Evolutionary conservation across 2,888 invertebrate species (phyloP).

Genomic region (Achlya flavicornis): DNA sequence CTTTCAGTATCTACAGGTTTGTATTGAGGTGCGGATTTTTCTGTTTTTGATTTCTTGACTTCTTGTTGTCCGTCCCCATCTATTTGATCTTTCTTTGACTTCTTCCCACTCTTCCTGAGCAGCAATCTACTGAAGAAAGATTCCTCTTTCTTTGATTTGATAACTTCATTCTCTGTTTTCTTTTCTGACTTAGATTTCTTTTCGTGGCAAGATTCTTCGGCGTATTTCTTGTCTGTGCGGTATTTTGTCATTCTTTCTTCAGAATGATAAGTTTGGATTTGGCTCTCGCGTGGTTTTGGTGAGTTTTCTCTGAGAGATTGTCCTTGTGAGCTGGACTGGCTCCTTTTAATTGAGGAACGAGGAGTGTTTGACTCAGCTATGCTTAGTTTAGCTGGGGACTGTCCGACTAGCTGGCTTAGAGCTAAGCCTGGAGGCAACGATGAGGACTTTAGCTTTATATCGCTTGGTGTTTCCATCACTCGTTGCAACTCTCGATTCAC

Average conservation of each 20-base stretch:
- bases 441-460: slow-evolving; percentile 85
- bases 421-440: slow-evolving; percentile 86
- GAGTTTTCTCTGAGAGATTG: slow-evolving; percentile 66
- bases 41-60: slow-evolving; percentile 69
- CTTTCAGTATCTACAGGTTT: slow-evolving; percentile 67
- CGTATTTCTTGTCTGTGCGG: slow-evolving; percentile 67
- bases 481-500: slow-evolving; percentile 69
- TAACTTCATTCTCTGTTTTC: slow-evolving; percentile 76
- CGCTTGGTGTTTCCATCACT: slow-evolving; percentile 72
- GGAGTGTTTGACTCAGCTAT: slow-evolving; percentile 73
- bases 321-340: slow-evolving; percentile 80
- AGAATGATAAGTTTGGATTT: slow-evolving; percentile 54
- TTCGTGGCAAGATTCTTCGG: slow-evolving; percentile 78
- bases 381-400: slow-evolving; percentile 80
- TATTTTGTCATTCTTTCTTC: slow-evolving; percentile 68
- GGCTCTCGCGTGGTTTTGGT: slow-evolving; percentile 54
- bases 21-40: slow-evolving; percentile 64
- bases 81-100: slow-evolving; percentile 84
- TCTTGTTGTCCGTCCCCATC: slow-evolving; percentile 73
- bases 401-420: slow-evolving; percentile 76
- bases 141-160: slow-evolving; percentile 82
- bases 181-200: slow-evolving; percentile 79
- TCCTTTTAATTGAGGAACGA: slow-evolving; percentile 76
- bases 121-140: slow-evolving; percentile 87
- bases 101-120: slow-evolving; percentile 88